Conservation (phyloP, 2,113 vertebrate species). For the Halcyon malimbica region DNA sequence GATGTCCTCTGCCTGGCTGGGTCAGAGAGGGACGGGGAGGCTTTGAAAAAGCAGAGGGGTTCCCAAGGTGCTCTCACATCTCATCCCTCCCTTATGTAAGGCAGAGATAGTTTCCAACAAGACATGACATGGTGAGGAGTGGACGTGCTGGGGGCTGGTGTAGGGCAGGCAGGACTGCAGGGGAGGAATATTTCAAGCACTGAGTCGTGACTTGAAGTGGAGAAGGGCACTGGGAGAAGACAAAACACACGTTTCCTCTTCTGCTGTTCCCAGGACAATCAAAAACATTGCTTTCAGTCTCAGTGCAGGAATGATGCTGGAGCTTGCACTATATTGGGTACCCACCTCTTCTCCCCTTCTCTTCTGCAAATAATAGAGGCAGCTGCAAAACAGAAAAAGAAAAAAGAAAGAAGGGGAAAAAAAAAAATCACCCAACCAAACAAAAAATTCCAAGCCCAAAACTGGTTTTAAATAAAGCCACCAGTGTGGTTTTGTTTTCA, state of each 20-base stretch:
- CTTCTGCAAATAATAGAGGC: background rate
- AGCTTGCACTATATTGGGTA: fast-evolving
- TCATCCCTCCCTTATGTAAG: background rate
- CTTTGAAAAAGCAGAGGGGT: background rate
- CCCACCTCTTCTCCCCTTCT: background rate
- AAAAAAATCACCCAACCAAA: too few relatives aligned
- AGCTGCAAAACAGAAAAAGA: background rate
- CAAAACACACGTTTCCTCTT: background rate
- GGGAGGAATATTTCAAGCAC: background rate
- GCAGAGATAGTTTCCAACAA: background rate
- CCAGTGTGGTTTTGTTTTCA: background rate
- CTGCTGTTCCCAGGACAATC: background rate
- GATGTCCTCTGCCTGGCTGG: background rate
- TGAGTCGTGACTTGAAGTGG: background rate
- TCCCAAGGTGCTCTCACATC: background rate
- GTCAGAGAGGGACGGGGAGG: background rate
- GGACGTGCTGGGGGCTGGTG: background rate
- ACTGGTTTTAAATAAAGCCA: background rate
- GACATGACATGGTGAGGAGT: background rate
- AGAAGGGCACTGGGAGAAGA: background rate
- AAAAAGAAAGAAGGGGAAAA: background rate
- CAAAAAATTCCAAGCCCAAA: background rate
- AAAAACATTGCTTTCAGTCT: background rate
- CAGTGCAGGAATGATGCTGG: background rate
- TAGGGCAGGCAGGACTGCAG: background rate